Percentiles rank a stretch among this genome's conserved stretches.
Conservation (phyloP, 2,113 vertebrate species). For the Xenopus borealis region DNA sequence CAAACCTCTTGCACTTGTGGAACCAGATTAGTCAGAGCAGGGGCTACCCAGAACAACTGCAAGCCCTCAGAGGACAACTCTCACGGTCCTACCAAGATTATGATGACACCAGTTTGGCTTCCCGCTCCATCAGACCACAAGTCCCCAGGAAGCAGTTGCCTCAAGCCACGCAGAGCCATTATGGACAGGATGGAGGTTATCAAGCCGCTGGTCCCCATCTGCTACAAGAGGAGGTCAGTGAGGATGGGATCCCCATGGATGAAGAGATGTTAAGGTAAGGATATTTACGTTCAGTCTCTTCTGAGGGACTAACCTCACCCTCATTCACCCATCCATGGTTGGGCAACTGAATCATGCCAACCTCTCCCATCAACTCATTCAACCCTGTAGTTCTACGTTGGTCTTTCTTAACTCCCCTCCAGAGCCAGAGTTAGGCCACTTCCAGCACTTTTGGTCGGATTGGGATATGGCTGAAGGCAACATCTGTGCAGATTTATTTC, state of each 20-base stretch:
- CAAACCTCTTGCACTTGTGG: slow-evolving; percentile 64
- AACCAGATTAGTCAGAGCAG: slow-evolving; percentile 56
- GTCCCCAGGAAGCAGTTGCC: slow-evolving; percentile 17
- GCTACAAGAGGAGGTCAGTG: slow-evolving; percentile 14
- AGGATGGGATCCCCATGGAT: slow-evolving; percentile 26
- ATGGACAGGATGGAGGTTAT: slow-evolving; percentile 14
- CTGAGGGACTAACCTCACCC: no score
- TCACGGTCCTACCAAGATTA: slow-evolving; percentile 61
- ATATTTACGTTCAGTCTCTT: no score
- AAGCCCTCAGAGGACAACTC: slow-evolving; percentile 52
- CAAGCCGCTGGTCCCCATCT: neutral
- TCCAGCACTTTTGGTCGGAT: no score
- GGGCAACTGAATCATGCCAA: no score
- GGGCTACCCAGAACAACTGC: slow-evolving; percentile 35
- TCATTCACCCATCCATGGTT: no score
- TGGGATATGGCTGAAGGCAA: no score
- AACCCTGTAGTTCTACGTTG: no score
- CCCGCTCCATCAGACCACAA: neutral
- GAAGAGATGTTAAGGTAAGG: slow-evolving; percentile 37
- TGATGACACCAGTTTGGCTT: slow-evolving; percentile 59
- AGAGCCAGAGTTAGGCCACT: no score
- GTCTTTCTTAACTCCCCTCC: no score
- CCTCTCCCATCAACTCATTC: no score
- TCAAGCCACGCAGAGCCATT: slow-evolving; percentile 14
- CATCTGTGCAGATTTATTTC: no score